These are phyloP conservation scores for Triplophysa rosa DNA, from an alignment of 2,113 vertebrate species.

Conservation along the genomic window DNA sequence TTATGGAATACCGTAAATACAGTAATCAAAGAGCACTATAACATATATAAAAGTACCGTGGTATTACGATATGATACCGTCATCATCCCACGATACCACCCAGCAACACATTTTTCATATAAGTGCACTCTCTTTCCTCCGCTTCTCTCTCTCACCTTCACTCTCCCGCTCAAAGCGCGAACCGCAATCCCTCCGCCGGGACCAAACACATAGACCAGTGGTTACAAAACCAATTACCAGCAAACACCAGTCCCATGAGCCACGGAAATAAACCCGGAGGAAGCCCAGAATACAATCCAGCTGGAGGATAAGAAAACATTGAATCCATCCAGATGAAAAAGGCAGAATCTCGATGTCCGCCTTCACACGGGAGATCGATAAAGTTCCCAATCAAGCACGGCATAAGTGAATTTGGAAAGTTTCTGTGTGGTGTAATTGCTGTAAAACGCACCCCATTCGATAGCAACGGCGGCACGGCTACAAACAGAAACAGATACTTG, in stretches of 20 bases:
- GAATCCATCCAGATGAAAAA: background rate
- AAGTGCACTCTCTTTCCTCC: background rate
- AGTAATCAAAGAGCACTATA: too few relatives aligned
- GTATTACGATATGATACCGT: background rate
- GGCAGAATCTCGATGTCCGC: background rate
- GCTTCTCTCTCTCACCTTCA: background rate
- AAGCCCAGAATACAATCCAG: background rate
- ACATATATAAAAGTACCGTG: too few relatives aligned
- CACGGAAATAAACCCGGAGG: constrained; percentile 4
- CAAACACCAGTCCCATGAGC: constrained; percentile 12
- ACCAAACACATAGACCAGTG: constrained; percentile 28
- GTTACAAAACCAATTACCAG: constrained; percentile 32
- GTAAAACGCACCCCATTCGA: background rate
- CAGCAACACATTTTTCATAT: background rate
- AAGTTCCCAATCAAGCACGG: background rate
- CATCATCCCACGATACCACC: background rate
- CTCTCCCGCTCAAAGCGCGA: background rate
- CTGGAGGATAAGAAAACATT: background rate
- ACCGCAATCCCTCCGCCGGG: background rate
- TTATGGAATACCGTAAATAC: too few relatives aligned
- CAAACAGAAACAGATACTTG: constrained; percentile 20
- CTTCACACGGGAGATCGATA: constrained; percentile 5
- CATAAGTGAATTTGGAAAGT: constrained; percentile 33
- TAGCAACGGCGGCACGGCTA: background rate
- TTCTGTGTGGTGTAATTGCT: constrained; percentile 4